These are phyloP conservation scores for Solenopsis fugax DNA, from an alignment of 1,140 invertebrate species.

Conservation along the genomic window DNA sequence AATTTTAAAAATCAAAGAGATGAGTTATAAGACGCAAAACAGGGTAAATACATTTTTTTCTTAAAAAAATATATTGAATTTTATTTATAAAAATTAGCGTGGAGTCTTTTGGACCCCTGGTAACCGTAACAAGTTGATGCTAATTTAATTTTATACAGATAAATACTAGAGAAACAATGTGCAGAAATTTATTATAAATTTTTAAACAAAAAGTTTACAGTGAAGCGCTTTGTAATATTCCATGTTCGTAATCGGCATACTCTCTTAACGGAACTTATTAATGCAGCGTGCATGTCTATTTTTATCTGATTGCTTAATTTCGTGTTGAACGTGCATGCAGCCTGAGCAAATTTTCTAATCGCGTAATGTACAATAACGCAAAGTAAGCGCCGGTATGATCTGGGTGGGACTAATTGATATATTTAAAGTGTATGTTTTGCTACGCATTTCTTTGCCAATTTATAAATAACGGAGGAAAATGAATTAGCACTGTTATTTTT, in stretches of 20 bases:
- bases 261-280: slow-evolving; percentile 24
- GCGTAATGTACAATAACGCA: slow-evolving; percentile 31
- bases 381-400: slow-evolving; percentile 11
- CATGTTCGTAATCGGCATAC: neutral
- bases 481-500: neutral
- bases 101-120: too few species aligned
- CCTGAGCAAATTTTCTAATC: slow-evolving; percentile 26
- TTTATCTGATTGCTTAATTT: slow-evolving; percentile 49
- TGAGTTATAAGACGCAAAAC: too few species aligned
- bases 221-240: neutral
- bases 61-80: too few species aligned
- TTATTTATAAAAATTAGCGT: too few species aligned
- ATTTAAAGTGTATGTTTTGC: neutral
- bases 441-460: neutral
- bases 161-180: neutral
- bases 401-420: slow-evolving; percentile 2
- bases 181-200: neutral
- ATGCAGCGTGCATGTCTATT: slow-evolving; percentile 38
- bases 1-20: too few species aligned
- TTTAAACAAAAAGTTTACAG: neutral
- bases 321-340: neutral
- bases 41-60: too few species aligned
- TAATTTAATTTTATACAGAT: slow-evolving; percentile 5
- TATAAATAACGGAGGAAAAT: neutral
- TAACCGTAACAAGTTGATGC: too few species aligned